Evolutionary conservation across 2,888 invertebrate genomes (phyloP), one percentile per base, ranked within the genome.

Genomic region (Pseudoips prasinana): DNA sequence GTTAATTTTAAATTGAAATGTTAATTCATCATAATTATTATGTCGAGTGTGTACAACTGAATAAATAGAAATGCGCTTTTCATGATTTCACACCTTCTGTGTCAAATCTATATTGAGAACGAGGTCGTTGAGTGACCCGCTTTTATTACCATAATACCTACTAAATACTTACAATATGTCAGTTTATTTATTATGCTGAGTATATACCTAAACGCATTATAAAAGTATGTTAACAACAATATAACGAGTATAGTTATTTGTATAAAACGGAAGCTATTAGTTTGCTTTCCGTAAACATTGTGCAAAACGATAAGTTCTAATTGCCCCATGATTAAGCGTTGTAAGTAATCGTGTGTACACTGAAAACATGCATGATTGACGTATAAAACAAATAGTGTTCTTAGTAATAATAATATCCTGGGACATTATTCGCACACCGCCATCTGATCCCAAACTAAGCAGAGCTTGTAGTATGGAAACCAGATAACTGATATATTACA

Each of bases 1-100:
- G 84, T 52, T 78, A 86, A 87, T 86, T 37, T 47, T 47, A 64
- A 70, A 85, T 87, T 78, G 77, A 79, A 67, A 86, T 87, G 84
- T 67, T 79, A 87, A 87, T 86, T 64, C 63, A 46, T 67, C 51
- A 74, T 75, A 75, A 79, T 83, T 73, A 81, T 75, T 62, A 58
- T 68, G 64, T 68, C 50, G 63, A 65, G 67, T 64, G 27, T 48
- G 45, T 61, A 58, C 69, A 70, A 60, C 67, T 73, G 77, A 67
- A 75, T 78, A 75, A 73, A 78, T 70, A 73, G 45, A 52, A 42
- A 52, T 50, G 64, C 64, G 67, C 65, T 53, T 78, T 53, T 78
- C 68, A 52, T 51, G 69, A 66, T 68, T 73, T 76, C 68, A 74
- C 71, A 70, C 70, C 64, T 77, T 64, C 1, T 22, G 18, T 58